Evolutionary conservation across 2,888 invertebrate genomes (phyloP).

Genomic region (Chymomyza fuscimana): DNA sequence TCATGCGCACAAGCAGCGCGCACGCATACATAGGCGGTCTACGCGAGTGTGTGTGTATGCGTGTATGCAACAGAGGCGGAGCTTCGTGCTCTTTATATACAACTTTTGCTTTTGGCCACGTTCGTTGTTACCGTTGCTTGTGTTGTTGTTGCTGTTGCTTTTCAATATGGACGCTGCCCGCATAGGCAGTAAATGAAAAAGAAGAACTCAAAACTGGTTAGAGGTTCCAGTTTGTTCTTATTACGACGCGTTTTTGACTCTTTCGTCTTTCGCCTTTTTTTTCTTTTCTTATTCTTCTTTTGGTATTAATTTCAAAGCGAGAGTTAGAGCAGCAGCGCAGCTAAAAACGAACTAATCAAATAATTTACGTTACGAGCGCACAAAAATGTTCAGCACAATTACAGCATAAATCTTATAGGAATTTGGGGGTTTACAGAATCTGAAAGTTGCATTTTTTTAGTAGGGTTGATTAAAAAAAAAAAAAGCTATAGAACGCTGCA

Average conservation of each 20-base stretch:
- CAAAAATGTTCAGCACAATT: constrained; percentile 4
- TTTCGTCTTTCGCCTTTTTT: constrained; percentile 10
- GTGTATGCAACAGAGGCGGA: constrained; percentile 53
- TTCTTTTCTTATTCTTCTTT: constrained; percentile 2
- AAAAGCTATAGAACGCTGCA: background rate
- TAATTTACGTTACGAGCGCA: constrained; percentile 46
- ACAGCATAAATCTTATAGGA: background rate
- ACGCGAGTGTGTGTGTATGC: background rate
- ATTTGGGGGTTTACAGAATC: background rate
- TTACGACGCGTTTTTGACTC: constrained; percentile 38
- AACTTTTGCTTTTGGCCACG: constrained; percentile 30
- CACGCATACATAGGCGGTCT: background rate
- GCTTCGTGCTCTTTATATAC: constrained; percentile 38
- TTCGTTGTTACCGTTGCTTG: constrained; percentile 8
- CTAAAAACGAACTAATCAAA: constrained; percentile 45
- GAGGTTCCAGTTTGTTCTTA: constrained; percentile 41
- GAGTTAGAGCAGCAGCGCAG: background rate
- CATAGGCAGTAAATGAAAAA: constrained; percentile 21
- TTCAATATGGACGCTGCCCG: constrained; percentile 47
- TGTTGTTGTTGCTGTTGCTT: constrained; percentile 20
- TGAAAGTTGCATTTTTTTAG: background rate
- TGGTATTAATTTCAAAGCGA: background rate
- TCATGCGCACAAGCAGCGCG: constrained; percentile 44
- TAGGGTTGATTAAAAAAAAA: background rate
- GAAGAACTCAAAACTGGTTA: constrained; percentile 38